Percentiles rank a stretch among this genome's conserved stretches.
Evolutionary conservation across 2,797 vertebrate species (phyloP).

Genomic region (Lacerta bilineata): DNA sequence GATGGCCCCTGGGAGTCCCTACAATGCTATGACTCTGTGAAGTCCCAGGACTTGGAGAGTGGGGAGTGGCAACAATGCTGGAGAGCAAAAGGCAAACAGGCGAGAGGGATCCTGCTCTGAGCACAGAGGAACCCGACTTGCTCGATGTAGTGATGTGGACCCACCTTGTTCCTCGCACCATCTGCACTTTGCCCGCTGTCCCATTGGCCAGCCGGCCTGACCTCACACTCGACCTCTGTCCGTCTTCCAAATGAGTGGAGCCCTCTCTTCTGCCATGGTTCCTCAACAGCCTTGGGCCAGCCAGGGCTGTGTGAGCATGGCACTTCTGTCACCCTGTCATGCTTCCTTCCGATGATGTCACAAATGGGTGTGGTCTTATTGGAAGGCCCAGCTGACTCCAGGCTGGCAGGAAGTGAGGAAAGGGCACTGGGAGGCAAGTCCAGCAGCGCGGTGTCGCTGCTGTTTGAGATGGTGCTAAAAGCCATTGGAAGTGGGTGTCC

Average conservation of each 20-base stretch:
- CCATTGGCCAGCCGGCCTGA: constrained; percentile 4
- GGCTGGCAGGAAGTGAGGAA: background rate
- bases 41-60: too few species aligned
- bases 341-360: constrained; percentile 38
- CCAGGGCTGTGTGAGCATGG: background rate
- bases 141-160: background rate
- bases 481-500: background rate
- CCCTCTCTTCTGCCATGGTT: background rate
- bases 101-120: background rate
- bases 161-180: background rate
- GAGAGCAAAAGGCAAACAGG: too few species aligned
- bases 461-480: background rate
- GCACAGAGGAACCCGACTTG: background rate
- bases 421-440: too few species aligned
- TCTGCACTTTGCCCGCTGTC: background rate
- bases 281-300: background rate
- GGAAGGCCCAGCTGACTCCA: background rate
- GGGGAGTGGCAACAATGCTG: too few species aligned
- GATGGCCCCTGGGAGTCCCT: too few species aligned
- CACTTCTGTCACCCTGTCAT: background rate
- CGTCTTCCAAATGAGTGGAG: background rate
- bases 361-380: constrained; percentile 5
- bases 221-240: background rate
- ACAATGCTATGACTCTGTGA: too few species aligned
- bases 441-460: background rate